Percentiles rank a stretch among this genome's conserved stretches.
These are phyloP conservation scores for Percina caprodes DNA, from an alignment of 2,113 vertebrate species.

Conservation along the genomic window DNA sequence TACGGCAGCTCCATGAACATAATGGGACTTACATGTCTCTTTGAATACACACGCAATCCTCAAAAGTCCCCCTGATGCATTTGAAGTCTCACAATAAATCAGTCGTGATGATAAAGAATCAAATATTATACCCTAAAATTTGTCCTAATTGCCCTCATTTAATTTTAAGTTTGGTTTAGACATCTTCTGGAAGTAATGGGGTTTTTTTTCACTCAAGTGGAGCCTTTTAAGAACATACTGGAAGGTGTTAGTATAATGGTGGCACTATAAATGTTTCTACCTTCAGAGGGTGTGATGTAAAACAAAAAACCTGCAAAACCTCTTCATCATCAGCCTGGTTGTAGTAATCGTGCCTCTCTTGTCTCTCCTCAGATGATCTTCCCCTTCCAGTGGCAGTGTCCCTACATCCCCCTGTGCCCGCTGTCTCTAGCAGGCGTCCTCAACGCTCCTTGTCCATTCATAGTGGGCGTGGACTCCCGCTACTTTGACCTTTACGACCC, in stretches of 20 bases:
- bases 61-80: neutral
- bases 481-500: slow-evolving; percentile 99
- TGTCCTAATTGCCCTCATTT: neutral
- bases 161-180: too few species aligned
- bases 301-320: too few species aligned
- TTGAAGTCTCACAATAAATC: neutral
- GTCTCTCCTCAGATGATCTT: slow-evolving; percentile 92
- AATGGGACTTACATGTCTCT: slow-evolving; percentile 1
- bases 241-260: neutral
- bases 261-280: neutral
- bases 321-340: neutral
- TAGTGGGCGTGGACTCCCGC: slow-evolving; percentile 97
- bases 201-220: too few species aligned
- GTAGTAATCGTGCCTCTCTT: neutral
- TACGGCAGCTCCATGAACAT: neutral
- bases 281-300: neutral
- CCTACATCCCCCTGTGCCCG: slow-evolving; percentile 97
- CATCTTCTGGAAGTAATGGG: too few species aligned
- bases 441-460: slow-evolving; percentile 95
- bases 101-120: neutral
- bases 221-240: neutral
- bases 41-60: slow-evolving; percentile 37
- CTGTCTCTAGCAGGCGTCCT: slow-evolving; percentile 94
- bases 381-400: slow-evolving; percentile 99
- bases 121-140: neutral